Evolutionary conservation across 2,113 vertebrate genomes (phyloP).

Genomic region (Lutjanus erythropterus): DNA sequence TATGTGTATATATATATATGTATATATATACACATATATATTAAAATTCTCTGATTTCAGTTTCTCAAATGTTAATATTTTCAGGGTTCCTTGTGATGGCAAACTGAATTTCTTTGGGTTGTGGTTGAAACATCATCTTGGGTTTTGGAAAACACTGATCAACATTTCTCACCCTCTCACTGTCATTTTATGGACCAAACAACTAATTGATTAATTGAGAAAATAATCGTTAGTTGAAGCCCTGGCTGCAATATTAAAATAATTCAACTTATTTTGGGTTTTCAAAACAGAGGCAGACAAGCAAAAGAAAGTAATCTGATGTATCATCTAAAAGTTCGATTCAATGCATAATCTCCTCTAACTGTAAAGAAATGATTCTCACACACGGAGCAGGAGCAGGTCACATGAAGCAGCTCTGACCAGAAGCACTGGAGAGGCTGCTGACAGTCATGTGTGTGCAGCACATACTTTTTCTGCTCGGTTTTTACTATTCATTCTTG

Average conservation of each 20-base stretch:
- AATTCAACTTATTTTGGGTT: neutral
- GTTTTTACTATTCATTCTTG: slow-evolving; percentile 18
- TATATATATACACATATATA: too few relatives aligned
- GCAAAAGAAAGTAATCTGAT: neutral
- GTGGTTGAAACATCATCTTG: too few relatives aligned
- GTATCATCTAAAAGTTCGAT: neutral
- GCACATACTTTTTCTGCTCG: slow-evolving; percentile 12
- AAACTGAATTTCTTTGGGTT: too few relatives aligned
- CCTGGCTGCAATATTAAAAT: neutral
- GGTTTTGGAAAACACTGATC: too few relatives aligned
- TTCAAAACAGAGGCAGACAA: neutral
- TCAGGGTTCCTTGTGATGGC: too few relatives aligned
- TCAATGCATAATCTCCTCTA: neutral
- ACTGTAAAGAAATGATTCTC: neutral
- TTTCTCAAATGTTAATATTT: too few relatives aligned
- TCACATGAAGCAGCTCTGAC: slow-evolving; percentile 56
- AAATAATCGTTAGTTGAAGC: too few relatives aligned
- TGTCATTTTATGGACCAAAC: too few relatives aligned
- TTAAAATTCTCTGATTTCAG: too few relatives aligned
- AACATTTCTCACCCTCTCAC: too few relatives aligned
- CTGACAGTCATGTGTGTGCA: slow-evolving; percentile 59
- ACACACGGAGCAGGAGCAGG: neutral
- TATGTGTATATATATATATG: too few relatives aligned
- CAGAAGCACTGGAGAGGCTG: slow-evolving; percentile 31
- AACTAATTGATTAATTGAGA: too few relatives aligned